Conservation (phyloP, 1,140 invertebrate species). For the Drosophila hydei region DNA sequence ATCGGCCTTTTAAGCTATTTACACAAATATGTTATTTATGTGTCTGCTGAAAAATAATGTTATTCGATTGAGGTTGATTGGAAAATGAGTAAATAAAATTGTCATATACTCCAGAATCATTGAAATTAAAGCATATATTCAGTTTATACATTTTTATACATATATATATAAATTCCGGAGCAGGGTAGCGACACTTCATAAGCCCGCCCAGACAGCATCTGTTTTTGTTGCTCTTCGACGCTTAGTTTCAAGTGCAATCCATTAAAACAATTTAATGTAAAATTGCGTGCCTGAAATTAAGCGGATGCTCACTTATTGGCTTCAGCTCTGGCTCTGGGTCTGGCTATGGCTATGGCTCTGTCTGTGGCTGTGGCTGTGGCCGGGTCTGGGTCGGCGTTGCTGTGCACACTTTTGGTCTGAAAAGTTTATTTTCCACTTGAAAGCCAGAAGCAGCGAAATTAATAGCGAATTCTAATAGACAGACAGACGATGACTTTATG, state of each 20-base stretch:
- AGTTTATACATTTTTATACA: too few species aligned
- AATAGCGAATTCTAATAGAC: constrained; percentile 29
- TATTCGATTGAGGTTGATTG: not conserved
- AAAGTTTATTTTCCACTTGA: constrained; percentile 52
- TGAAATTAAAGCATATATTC: too few species aligned
- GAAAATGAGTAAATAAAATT: constrained; percentile 1
- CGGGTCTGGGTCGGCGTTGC: constrained; percentile 8
- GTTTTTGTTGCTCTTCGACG: constrained; percentile 28
- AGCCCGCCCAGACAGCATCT: constrained; percentile 18
- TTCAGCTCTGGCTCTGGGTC: not conserved
- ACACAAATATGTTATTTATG: constrained; percentile 23
- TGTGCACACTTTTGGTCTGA: constrained; percentile 13
- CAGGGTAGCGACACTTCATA: not conserved
- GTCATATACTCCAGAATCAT: not conserved
- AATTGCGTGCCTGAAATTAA: constrained; percentile 38
- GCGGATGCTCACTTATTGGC: constrained; percentile 39
- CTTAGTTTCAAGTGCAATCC: constrained; percentile 43
- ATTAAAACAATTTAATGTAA: constrained; percentile 61
- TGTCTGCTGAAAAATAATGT: constrained; percentile 26
- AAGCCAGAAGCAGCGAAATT: constrained; percentile 34
- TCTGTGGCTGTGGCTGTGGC: not conserved
- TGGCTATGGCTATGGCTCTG: not conserved
- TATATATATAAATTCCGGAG: too few species aligned
- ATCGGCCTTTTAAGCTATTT: constrained; percentile 25
- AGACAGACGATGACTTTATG: constrained; percentile 33